Conservation (phyloP, 1,140 invertebrate genomes). For the Chelonus insularis region DNA sequence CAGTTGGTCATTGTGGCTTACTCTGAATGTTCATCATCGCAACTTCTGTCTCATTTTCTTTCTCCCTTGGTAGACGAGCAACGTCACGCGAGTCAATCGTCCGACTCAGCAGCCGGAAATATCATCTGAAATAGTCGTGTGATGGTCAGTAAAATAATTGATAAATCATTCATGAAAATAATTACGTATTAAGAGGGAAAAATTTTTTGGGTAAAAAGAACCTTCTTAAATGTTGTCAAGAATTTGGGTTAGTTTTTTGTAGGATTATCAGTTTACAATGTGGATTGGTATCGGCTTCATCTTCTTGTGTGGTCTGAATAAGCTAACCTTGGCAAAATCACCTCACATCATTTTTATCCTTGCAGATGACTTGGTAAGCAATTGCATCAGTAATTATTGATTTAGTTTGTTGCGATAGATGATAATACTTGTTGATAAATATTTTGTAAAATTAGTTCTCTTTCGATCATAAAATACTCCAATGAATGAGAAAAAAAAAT, state of each 20-base stretch:
- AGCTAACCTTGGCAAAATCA: conserved; percentile 24
- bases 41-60: too few species aligned
- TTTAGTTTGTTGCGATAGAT: conserved; percentile 10
- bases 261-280: conserved; percentile 7
- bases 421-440: not conserved
- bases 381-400: not conserved
- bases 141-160: not conserved
- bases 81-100: not conserved
- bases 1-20: too few species aligned
- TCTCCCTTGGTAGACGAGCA: too few species aligned
- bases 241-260: not conserved
- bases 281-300: conserved; percentile 4
- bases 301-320: conserved; percentile 21
- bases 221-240: not conserved
- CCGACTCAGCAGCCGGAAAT: not conserved
- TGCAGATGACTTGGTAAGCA: conserved; percentile 71
- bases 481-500: too few species aligned
- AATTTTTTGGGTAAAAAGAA: too few species aligned
- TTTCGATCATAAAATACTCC: too few species aligned
- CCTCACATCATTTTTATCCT: conserved; percentile 71
- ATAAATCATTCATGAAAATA: not conserved
- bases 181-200: too few species aligned
- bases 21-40: too few species aligned
- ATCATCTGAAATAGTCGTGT: not conserved
- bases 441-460: too few species aligned